These are phyloP conservation scores for Pherbina coryleti DNA, from an alignment of 2,888 invertebrate species.

Conservation along the genomic window DNA sequence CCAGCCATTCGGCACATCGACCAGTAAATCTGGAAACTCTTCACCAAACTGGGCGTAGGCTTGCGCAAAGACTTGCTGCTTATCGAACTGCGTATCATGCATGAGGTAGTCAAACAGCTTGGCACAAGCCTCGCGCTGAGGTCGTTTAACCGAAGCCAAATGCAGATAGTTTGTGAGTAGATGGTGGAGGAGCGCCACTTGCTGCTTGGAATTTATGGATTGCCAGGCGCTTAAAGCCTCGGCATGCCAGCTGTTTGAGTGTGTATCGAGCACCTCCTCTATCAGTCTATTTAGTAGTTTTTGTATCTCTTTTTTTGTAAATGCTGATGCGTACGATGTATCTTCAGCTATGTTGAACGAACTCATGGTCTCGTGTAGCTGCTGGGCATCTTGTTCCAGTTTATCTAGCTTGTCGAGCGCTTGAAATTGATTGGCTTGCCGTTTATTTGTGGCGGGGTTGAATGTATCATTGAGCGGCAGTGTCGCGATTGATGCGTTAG, in stretches of 20 bases:
- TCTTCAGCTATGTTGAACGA: background rate
- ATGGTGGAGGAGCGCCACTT: slow-evolving; percentile 55
- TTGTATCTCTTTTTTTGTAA: slow-evolving; percentile 53
- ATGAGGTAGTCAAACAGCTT: slow-evolving; percentile 57
- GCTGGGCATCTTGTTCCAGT: slow-evolving; percentile 40
- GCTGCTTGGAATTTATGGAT: slow-evolving; percentile 49
- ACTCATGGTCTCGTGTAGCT: slow-evolving; percentile 25
- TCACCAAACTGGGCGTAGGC: slow-evolving; percentile 58
- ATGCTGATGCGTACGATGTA: background rate
- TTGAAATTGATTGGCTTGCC: slow-evolving; percentile 44
- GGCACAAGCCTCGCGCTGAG: slow-evolving; percentile 58
- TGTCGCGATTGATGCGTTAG: slow-evolving; percentile 36
- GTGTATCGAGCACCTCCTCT: slow-evolving; percentile 55
- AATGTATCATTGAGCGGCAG: background rate
- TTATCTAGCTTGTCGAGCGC: slow-evolving; percentile 45
- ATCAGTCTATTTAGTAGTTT: slow-evolving; percentile 57
- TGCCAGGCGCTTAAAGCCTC: slow-evolving; percentile 58
- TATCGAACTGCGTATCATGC: slow-evolving; percentile 48
- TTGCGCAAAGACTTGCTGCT: slow-evolving; percentile 51
- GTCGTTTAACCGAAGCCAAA: slow-evolving; percentile 50
- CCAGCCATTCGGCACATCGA: slow-evolving; percentile 65
- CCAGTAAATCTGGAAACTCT: slow-evolving; percentile 58
- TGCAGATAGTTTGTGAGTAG: slow-evolving; percentile 61
- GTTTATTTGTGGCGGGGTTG: background rate
- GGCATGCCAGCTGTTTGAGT: slow-evolving; percentile 52